Evolutionary conservation across 2,888 invertebrate genomes (phyloP), one percentile per base, ranked within the genome.

Genomic region (Allophyes oxyacanthae): DNA sequence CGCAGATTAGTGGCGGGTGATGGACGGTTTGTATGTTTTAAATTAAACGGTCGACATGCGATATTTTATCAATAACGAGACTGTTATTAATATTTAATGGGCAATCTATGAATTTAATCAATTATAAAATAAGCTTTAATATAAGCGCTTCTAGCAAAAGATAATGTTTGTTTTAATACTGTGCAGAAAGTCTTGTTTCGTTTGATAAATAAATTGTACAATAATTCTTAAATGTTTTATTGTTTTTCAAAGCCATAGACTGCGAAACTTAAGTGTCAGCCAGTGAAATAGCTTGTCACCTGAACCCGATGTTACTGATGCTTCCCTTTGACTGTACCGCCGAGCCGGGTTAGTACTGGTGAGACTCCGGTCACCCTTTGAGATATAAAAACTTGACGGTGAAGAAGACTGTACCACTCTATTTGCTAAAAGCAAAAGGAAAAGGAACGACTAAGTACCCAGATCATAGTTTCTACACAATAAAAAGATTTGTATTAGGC

Each of bases 11-110:
- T 55, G 44, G 28, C 41, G 37, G 33, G 20, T 62, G 75, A 71
- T 71, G 61, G 59, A 71, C 61, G 55, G 53, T 56, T 67, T 75
- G 75, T 75, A 43, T 63, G 67, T 71, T 64, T 77, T 34, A 53
- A 62, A 62, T 75, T 67, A 60, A 62, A 58, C 43, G 32, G 49
- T 44, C 30, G 70, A 58, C 53, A 59, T 65, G 42, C 65, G 53
- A 67, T 72, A 75, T 44, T 63, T 68, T 57, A 76, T 74, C 53
- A 57, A 61, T 72, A 75, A 75, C 56, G 46, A 57, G 41, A 44
- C n/a, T 36, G 37, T 51, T 62, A 54, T 72, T 53, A 67, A 67
- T 75, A 60, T 72, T 60, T 51, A 55, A 36, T 62, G n/a, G 26
- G 37, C 28, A 34, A 55, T 51, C 49, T 44, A 48, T 60, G 34